Base-by-base conservation (phyloP, 2,888 invertebrate species). In the Leptopterna dolabrata region DNA sequence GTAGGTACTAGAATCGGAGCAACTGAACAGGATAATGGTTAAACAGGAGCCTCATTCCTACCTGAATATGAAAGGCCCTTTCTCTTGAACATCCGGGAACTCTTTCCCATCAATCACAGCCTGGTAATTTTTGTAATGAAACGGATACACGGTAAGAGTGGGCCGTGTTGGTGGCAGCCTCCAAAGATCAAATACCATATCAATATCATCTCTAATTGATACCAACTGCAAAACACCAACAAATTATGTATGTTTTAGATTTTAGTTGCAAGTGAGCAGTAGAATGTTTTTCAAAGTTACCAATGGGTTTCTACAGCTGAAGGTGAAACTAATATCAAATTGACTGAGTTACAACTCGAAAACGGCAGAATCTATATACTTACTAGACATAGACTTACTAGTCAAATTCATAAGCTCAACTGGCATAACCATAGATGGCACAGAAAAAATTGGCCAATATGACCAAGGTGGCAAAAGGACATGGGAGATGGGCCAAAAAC, bases 151-250 rank as follows among this genome's bases (percentile, higher is more conserved):
- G 7, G 76, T 27, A 7, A 89, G 55, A 19, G 84, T 82, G 19
- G 89, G 86, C 30, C 87, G 80, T 4, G 88, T 87, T 0, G 89
- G 89, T 19, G 89, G 89, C 9, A 83, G 63, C 29, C 88, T 82
- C 89, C 89, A 89, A 19, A 87, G 76, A 76, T 89, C 88, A 70
- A 87, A 89, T 13, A 89, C 88, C 45, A 88, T 87, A 76, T 89
- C 89, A 43, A 89, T 87, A 51, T 89, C 89, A 88, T 89, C 87
- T 78, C 89, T 87, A 19, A 89, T 89, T 19, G 89, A 87, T 14
- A 89, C 89, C 76, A 89, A 87, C 89, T 89, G 76, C 29, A 89
- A 81, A 24, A 83, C 16, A 87, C 30, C 55, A 55, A 55, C 55
- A 36, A 71, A 45, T 63, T 19, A 29, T 4, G 36, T 7, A 36